phyloP scores from a whole-genome alignment of 2,888 invertebrate species.

The Drosophila limbata region DNA sequence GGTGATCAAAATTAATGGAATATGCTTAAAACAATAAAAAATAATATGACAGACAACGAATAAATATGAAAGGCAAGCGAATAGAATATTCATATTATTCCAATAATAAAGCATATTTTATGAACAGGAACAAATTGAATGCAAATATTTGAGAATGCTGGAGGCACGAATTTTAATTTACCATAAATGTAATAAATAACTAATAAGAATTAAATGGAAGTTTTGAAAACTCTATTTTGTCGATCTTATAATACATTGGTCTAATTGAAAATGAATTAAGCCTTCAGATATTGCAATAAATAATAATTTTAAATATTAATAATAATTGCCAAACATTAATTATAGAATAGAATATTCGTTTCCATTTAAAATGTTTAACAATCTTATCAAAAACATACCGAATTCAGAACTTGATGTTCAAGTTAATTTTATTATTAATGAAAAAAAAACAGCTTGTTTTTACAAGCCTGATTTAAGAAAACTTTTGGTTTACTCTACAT shows the following conservation, averaged over 20 bases:
- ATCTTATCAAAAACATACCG: neutral
- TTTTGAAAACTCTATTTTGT: too few relatives aligned
- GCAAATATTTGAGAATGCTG: neutral
- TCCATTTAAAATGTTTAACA: neutral
- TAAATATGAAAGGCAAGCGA: neutral
- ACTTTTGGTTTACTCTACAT: too few relatives aligned
- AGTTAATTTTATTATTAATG: too few relatives aligned
- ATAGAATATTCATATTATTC: neutral
- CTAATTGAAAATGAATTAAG: too few relatives aligned
- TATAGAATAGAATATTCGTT: neutral
- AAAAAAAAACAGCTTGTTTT: too few relatives aligned
- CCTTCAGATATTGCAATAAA: too few relatives aligned
- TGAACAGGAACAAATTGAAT: neutral
- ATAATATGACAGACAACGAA: neutral
- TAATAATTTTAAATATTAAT: too few relatives aligned
- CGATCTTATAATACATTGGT: too few relatives aligned
- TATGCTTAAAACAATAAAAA: neutral
- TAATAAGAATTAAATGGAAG: too few relatives aligned
- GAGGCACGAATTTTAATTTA: neutral
- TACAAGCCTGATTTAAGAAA: too few relatives aligned
- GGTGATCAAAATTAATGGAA: slow-evolving; percentile 6
- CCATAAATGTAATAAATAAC: neutral
- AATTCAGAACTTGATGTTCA: too few relatives aligned
- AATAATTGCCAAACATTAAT: too few relatives aligned
- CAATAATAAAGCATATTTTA: neutral